phyloP scores from a whole-genome alignment of 2,113 vertebrate genomes.

The Dasyurus viverrinus region DNA sequence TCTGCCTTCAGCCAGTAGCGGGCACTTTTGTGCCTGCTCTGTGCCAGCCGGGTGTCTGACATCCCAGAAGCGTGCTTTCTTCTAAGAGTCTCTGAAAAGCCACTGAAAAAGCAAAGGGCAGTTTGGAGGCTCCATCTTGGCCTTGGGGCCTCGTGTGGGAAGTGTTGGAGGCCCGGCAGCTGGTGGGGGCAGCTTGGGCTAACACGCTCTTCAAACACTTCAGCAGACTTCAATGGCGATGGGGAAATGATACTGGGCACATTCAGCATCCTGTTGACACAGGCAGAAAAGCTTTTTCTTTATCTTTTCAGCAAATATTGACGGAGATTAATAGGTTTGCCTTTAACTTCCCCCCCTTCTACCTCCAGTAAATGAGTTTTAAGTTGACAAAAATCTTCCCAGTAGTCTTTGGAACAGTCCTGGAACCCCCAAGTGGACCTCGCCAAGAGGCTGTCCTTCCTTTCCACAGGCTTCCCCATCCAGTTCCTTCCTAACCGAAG shows the following conservation, averaged over 20 bases:
- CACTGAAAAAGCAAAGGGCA: not conserved
- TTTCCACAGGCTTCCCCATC: not conserved
- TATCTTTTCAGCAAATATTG: conserved; percentile 10
- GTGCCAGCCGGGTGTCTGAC: not conserved
- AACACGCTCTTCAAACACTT: not conserved
- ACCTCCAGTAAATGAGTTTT: not conserved
- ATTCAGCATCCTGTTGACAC: conserved; percentile 3
- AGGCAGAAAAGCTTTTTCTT: not conserved
- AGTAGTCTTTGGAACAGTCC: not conserved
- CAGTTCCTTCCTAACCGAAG: not conserved
- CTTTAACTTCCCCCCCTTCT: not conserved
- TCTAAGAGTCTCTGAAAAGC: not conserved
- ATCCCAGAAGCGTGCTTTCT: not conserved
- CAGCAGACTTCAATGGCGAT: not conserved
- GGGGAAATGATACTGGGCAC: not conserved
- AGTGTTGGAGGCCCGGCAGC: not conserved
- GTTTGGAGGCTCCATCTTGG: not conserved
- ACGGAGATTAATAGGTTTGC: not conserved
- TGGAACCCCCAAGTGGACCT: not conserved
- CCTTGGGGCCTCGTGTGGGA: not conserved
- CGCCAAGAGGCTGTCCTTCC: not conserved
- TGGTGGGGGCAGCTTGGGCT: not conserved
- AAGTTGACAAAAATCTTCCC: not conserved
- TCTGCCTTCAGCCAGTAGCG: no score
- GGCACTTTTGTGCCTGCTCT: not conserved